Percentiles rank a stretch among this genome's conserved stretches.
These are phyloP conservation scores for Protonemura montana DNA, from an alignment of 2,888 invertebrate genomes.

Conservation along the genomic window DNA sequence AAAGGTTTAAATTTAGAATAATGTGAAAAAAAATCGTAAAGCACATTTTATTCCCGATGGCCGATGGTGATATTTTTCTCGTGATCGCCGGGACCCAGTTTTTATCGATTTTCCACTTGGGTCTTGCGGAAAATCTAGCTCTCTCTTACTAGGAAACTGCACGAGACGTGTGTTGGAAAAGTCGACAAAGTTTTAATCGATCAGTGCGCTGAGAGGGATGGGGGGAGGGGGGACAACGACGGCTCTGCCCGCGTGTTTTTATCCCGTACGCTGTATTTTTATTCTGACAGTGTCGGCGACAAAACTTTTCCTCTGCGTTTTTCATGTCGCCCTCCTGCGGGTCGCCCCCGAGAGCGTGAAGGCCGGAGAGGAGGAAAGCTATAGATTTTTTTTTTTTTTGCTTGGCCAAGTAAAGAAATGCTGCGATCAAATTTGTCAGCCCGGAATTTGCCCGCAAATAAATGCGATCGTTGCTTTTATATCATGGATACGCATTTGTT, in stretches of 20 bases:
- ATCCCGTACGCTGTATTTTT: not conserved
- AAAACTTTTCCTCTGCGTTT: not conserved
- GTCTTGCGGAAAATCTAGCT: not conserved
- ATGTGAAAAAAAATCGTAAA: constrained; percentile 1
- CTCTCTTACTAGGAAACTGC: not conserved
- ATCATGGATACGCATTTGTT: too few relatives aligned
- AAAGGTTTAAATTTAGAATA: not conserved
- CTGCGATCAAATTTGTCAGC: too few relatives aligned
- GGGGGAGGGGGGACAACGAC: too few relatives aligned
- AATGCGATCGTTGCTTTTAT: too few relatives aligned
- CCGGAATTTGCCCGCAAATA: too few relatives aligned
- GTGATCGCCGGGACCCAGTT: not conserved
- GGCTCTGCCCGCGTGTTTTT: too few relatives aligned
- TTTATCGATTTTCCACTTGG: not conserved
- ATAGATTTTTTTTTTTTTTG: too few relatives aligned
- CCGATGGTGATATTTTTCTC: not conserved
- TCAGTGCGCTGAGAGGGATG: not conserved
- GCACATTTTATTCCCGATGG: not conserved
- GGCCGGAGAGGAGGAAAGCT: too few relatives aligned
- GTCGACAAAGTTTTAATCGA: constrained; percentile 12
- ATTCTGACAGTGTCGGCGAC: not conserved
- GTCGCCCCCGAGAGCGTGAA: too few relatives aligned
- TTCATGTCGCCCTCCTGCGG: too few relatives aligned
- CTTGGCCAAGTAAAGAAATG: too few relatives aligned
- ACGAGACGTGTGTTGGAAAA: not conserved